Evolutionary conservation across 2,113 vertebrate genomes (phyloP).

Genomic region (Tachysurus fulvidraco): DNA sequence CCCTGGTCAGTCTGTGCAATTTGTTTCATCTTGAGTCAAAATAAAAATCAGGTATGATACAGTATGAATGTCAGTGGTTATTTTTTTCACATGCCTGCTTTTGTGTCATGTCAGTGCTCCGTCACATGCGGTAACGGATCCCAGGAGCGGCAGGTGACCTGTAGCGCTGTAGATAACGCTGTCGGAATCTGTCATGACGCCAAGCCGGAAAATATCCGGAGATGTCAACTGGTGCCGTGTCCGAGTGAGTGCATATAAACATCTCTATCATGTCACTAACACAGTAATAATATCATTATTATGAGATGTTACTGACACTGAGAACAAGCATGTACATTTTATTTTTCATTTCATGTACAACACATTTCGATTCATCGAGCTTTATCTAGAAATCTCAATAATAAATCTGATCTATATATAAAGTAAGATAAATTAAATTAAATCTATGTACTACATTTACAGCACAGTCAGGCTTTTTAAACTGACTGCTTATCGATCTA

Average conservation of each 20-base stretch:
- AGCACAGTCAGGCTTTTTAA: background rate
- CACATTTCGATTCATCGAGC: too few species aligned
- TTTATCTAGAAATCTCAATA: too few species aligned
- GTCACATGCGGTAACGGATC: constrained; percentile 90
- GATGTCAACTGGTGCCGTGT: constrained; percentile 81
- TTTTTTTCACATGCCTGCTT: background rate
- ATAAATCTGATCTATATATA: too few species aligned
- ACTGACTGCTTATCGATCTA: background rate
- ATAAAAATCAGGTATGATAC: background rate
- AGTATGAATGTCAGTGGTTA: background rate
- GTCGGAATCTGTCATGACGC: constrained; percentile 75
- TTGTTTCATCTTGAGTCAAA: background rate
- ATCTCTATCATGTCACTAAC: background rate
- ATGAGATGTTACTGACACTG: too few species aligned
- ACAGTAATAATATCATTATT: background rate
- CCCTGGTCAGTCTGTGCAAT: constrained; percentile 69
- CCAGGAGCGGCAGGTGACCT: constrained; percentile 86
- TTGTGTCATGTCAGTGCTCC: constrained; percentile 78
- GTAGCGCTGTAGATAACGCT: constrained; percentile 76
- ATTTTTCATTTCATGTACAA: too few species aligned
- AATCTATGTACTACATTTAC: background rate
- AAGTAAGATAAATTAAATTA: background rate
- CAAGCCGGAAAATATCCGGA: constrained; percentile 74
- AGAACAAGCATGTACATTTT: too few species aligned
- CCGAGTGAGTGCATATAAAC: constrained; percentile 68